Evolutionary conservation across 2,888 invertebrate species (phyloP).

Genomic region (Limnephilus lunatus): DNA sequence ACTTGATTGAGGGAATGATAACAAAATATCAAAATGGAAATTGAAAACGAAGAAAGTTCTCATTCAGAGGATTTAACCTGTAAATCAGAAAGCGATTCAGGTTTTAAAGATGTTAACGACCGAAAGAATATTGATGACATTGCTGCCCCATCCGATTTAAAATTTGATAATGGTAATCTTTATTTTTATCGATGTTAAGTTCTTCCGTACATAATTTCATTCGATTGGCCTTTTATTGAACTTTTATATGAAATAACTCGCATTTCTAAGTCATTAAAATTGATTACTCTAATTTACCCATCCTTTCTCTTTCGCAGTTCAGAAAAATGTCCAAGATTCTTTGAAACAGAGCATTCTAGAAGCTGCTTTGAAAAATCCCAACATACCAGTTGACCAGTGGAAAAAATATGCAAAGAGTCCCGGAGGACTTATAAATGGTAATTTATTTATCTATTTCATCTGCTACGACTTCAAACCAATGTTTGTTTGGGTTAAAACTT

Average conservation of each 20-base stretch:
- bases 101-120: constrained; percentile 58
- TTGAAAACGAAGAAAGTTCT: constrained; percentile 59
- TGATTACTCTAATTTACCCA: constrained; percentile 42
- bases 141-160: constrained; percentile 80
- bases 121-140: constrained; percentile 74
- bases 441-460: neutral
- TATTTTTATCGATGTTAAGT: constrained; percentile 25
- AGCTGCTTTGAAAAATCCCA: constrained; percentile 75
- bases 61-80: constrained; percentile 56
- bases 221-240: neutral
- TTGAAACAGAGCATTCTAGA: constrained; percentile 80
- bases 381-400: constrained; percentile 77
- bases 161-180: constrained; percentile 81
- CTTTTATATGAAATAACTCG: neutral
- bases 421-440: constrained; percentile 84
- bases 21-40: constrained; percentile 55
- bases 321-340: constrained; percentile 80
- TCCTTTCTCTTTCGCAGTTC: constrained; percentile 70
- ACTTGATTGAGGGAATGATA: constrained; percentile 33
- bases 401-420: constrained; percentile 80
- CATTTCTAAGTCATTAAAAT: constrained; percentile 3
- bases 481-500: neutral
- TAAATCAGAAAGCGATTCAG: constrained; percentile 61
- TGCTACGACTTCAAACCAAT: neutral
- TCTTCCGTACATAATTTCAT: neutral